These are phyloP conservation scores for Copidosoma floridanum DNA, from an alignment of 1,140 invertebrate genomes.

Conservation along the genomic window DNA sequence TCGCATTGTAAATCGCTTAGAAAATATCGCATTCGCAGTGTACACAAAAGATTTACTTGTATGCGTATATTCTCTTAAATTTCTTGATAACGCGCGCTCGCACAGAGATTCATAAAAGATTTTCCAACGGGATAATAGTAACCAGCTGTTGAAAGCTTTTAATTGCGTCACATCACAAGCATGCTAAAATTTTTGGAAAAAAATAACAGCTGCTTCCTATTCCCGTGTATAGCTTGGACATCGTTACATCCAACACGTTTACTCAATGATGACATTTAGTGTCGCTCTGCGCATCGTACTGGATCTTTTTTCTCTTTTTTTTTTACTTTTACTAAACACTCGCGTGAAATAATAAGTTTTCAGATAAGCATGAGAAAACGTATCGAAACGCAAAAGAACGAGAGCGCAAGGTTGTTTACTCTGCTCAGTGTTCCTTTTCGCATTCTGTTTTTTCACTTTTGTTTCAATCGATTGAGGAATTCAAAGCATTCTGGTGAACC, in stretches of 20 bases:
- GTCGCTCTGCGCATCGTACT: constrained; percentile 36
- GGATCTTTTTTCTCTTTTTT: no score
- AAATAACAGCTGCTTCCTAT: neutral
- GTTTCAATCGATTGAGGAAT: no score
- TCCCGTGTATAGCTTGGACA: constrained; percentile 6
- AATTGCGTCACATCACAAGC: neutral
- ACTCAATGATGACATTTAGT: constrained; percentile 34
- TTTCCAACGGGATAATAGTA: constrained; percentile 3
- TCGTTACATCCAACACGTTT: constrained; percentile 55
- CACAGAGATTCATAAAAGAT: neutral
- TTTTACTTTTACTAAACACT: constrained; percentile 33
- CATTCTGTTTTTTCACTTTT: constrained; percentile 12
- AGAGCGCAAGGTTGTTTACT: constrained; percentile 24
- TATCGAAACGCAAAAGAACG: constrained; percentile 27
- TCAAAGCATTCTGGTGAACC: no score
- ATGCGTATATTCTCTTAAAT: constrained; percentile 1
- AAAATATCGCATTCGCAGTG: no score
- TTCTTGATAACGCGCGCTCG: constrained; percentile 9
- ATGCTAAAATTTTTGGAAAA: neutral
- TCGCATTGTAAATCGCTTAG: constrained; percentile 21
- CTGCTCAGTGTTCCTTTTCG: constrained; percentile 24
- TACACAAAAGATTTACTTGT: constrained; percentile 14
- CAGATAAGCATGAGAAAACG: constrained; percentile 22
- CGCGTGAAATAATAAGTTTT: constrained; percentile 32
- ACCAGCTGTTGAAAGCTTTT: neutral